Percentiles rank a stretch among this genome's conserved stretches.
Evolutionary conservation across 2,797 vertebrate genomes (phyloP).

Genomic region (Oryzias dopingdopingensis): DNA sequence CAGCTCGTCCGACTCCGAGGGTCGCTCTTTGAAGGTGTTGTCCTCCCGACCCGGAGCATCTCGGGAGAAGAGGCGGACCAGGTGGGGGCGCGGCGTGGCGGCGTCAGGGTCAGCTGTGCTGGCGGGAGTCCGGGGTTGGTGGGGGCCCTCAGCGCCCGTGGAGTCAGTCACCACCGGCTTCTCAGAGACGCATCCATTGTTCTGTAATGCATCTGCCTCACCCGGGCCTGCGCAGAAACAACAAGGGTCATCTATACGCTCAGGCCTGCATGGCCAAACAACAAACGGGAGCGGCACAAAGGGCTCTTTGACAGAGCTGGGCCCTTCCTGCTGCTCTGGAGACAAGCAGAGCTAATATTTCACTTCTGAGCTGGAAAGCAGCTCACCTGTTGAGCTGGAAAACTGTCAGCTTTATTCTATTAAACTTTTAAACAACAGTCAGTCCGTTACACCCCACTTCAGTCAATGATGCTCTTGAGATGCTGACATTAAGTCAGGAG

Average conservation of each 20-base stretch:
- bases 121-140: conserved; percentile 83
- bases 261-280: conserved; percentile 80
- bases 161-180: conserved; percentile 93
- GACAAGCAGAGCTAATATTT: conserved; percentile 32
- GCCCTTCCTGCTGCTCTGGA: conserved; percentile 50
- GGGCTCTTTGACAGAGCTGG: conserved; percentile 54
- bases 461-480: too few species aligned
- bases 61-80: conserved; percentile 99
- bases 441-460: too few species aligned
- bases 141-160: conserved; percentile 81
- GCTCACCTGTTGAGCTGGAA: conserved; percentile 16
- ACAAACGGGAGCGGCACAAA: conserved; percentile 78
- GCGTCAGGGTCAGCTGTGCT: conserved; percentile 86
- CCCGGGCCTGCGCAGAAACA: conserved; percentile 88
- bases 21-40: conserved; percentile 99
- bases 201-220: conserved; percentile 93
- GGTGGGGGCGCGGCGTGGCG: conserved; percentile 89
- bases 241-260: conserved; percentile 91
- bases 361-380: conserved; percentile 20
- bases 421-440: too few species aligned
- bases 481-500: background rate
- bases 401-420: background rate
- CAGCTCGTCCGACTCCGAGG: conserved; percentile 97
- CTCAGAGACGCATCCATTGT: conserved; percentile 93
- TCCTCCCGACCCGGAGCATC: conserved; percentile 98